Base-by-base conservation (phyloP, 2,797 vertebrate species). In the Poecilia picta region DNA sequence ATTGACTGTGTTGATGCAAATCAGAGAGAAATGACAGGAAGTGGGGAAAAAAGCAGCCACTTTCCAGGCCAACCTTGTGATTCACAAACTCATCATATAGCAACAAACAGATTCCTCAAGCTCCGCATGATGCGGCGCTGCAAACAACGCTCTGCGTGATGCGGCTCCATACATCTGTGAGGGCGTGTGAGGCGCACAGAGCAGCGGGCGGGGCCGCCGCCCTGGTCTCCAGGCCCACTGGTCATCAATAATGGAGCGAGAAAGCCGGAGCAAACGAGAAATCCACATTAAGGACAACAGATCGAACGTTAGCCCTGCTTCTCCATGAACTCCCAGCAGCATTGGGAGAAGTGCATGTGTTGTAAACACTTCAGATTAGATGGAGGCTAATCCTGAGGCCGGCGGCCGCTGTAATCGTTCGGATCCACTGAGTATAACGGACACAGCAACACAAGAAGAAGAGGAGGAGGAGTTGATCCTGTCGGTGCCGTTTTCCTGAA, bases 171-270 rank as follows among this genome's bases (percentile, higher is more conserved):
- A 47, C 20, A 31, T 73, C 57, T 45, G 72, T 2, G 71, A 66
- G 57, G 41, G 28, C 15, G 72, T 77, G 41, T 43, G 43, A 25
- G 25, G 73, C 31, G 72, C 45, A 72, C 51, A 70, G 62, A 79
- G 74, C 73, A 15, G 46, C 7, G 23, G 88, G 88, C 13, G 80
- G 80, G 59, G 87, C 36, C 20, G 33, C 84, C 70, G 41, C 18
- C 33, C 84, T 66, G 45, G 74, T 89, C 85, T 82, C 81, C 81
- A 86, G 87, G 76, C 89, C 81, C 88, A 8, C 11, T 46, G 82
- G 89, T 83, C 90, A 92, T 94, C 85, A 93, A 94, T 92, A 91
- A 93, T 92, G 82, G 68, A 92, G 78, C 80, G 80, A 83, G 64
- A 0, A 43, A 85, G 82, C 62, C 80, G 16, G 43, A 45, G 75